Percentiles rank a stretch among this genome's conserved stretches.
These are phyloP conservation scores for Ianthella basta DNA, from an alignment of 37 sponge, comb jelly and placozoan genomes.

Conservation along the genomic window DNA sequence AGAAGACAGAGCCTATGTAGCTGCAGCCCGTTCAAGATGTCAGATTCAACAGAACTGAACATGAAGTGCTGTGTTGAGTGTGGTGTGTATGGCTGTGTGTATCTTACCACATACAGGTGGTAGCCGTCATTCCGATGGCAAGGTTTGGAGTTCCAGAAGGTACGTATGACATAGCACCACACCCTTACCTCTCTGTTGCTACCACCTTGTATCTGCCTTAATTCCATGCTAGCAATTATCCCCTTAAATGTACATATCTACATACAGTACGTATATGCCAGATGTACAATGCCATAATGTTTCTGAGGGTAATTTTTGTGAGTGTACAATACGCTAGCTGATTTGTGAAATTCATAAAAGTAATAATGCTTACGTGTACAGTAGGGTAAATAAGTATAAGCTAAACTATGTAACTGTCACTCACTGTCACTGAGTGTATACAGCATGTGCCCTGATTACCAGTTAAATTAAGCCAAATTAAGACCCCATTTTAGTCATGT, in stretches of 20 bases:
- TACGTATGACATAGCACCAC: not conserved
- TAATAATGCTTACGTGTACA: too few species aligned
- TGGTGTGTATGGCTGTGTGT: not conserved
- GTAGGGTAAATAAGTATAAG: too few species aligned
- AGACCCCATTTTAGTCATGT: too few species aligned
- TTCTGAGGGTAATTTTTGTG: too few species aligned
- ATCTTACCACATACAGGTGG: not conserved
- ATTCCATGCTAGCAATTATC: too few species aligned
- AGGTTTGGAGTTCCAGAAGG: slow-evolving; percentile 65
- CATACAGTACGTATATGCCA: not conserved
- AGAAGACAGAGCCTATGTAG: too few species aligned
- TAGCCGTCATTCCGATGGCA: slow-evolving; percentile 38
- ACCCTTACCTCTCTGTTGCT: not conserved
- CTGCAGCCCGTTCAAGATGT: not conserved
- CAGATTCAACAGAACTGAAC: not conserved
- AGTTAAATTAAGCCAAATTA: too few species aligned
- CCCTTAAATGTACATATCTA: not conserved
- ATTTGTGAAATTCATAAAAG: too few species aligned
- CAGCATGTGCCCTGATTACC: too few species aligned
- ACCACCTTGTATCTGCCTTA: not conserved
- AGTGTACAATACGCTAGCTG: too few species aligned
- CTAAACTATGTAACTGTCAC: too few species aligned
- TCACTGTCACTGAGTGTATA: too few species aligned
- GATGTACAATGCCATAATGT: not conserved
- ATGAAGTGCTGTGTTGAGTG: not conserved